A percentile compares a stretch with the other conserved stretches of the same genome.
Conservation (phyloP, 2,797 vertebrate species). For the Pogoniulus pusillus region DNA sequence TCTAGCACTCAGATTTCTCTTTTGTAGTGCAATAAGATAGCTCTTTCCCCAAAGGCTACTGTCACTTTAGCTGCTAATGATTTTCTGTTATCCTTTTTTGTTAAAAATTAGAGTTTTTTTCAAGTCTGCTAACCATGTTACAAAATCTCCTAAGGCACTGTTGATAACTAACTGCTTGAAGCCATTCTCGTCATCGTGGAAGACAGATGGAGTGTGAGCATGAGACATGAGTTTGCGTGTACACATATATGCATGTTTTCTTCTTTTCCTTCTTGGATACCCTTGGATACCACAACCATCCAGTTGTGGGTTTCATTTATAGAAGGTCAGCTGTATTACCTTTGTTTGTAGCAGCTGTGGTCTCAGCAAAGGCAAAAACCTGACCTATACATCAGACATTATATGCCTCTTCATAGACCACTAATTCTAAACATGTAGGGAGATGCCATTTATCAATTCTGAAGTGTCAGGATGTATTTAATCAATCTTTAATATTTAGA, state of each 20-base stretch:
- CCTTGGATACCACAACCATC: neutral
- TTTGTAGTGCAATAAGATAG: conserved; percentile 49
- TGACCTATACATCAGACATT: neutral
- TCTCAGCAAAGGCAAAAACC: neutral
- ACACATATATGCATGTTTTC: neutral
- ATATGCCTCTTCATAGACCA: neutral
- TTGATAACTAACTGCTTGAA: conserved; percentile 26
- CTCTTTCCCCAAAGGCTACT: conserved; percentile 54
- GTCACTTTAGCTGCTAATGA: conserved; percentile 67
- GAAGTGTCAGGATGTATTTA: neutral
- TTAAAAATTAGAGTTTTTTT: conserved; percentile 55
- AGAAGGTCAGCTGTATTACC: neutral
- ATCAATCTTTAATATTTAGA: neutral
- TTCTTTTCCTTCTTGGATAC: neutral
- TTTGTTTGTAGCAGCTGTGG: neutral
- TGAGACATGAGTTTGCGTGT: neutral
- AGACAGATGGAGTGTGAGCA: neutral
- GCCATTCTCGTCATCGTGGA: neutral
- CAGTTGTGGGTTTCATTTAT: neutral
- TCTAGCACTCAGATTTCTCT: conserved; percentile 35
- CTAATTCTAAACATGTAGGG: neutral
- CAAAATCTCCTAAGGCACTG: conserved; percentile 31
- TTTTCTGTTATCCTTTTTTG: conserved; percentile 62
- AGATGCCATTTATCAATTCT: neutral
- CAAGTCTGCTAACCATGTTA: conserved; percentile 51